phyloP scores from a whole-genome alignment of 92 coral and sea anemone species.

The Bergia puertoricense region DNA sequence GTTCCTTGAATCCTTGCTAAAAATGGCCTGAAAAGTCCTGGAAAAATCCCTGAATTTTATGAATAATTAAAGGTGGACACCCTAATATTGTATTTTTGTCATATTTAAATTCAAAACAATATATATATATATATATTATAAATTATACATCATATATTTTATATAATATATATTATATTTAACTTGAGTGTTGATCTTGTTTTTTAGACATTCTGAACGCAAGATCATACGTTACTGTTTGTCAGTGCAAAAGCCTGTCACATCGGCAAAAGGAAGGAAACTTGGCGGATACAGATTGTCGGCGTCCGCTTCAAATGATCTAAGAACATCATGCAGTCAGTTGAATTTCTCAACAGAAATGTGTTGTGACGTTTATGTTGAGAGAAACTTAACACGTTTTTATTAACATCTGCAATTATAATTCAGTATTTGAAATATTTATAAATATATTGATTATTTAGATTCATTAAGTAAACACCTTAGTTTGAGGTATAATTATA shows the following conservation, averaged over 20 bases:
- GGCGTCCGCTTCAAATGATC: not conserved
- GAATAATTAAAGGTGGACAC: no score
- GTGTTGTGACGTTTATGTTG: not conserved
- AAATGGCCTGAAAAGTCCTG: no score
- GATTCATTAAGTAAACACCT: not conserved
- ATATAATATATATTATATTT: not conserved
- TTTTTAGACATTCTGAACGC: constrained; percentile 20
- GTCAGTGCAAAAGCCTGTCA: no score
- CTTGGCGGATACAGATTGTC: not conserved
- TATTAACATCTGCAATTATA: not conserved
- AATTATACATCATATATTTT: not conserved
- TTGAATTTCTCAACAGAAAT: not conserved
- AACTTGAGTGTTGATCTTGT: not conserved
- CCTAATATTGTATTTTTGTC: no score
- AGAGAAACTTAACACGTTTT: not conserved
- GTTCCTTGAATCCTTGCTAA: no score
- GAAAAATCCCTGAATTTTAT: no score
- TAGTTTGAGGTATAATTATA: not conserved
- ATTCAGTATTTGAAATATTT: not conserved
- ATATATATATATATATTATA: no score
- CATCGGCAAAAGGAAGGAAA: not conserved
- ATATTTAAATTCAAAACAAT: no score
- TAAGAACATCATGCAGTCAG: not conserved
- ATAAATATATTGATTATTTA: not conserved
- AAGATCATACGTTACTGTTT: not conserved